Evolutionary conservation across 2,113 vertebrate species (phyloP), one percentile per base, ranked within the genome.

Genomic region (Saguinus imperator): DNA sequence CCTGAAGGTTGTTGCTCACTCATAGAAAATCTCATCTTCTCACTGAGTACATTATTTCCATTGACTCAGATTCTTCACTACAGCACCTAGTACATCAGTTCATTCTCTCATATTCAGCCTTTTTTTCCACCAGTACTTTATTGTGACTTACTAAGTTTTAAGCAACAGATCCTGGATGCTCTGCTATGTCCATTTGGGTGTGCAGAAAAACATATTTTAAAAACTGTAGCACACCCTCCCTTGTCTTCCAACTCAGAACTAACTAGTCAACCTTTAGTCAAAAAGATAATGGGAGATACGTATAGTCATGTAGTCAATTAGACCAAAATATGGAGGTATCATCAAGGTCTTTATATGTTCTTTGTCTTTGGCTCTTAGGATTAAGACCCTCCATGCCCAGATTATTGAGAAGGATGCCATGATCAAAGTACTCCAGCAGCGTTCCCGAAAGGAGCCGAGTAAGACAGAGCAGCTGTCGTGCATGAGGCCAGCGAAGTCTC

Each of bases 371-470:
- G 35, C 20, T 85, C 25, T 8, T 94, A 99, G 99, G 98, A 99
- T 99, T 95, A 99, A 99, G 98, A 99, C 99, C 55, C 99, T 99
- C 12, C 99, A 99, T 0, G 99, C 99, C 20, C 99, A 99, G 98
- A 99, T 99, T 97, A 99, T 99, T 57, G 99, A 99, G 98, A 99
- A 99, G 96, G 99, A 99, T 1, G 99, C 99, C 96, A 99, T 99
- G 99, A 99, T 99, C 96, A 99, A 99, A 97, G 99, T 99, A 8
- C 99, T 99, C 70, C 99, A 99, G 98, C 99, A 99, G 97, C 99
- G 99, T 35, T 99, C 99, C 10, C 99, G 99, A 73, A 99, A 99
- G 96, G 99, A 99, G 52, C 99, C 99, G 0, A 98, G 98, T 97
- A 99, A 99, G 98, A 98, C 99, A 0, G 99, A 99, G 13, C 98